Conservation (phyloP, 2,797 vertebrate species). For the Ptychadena robeensis region DNA sequence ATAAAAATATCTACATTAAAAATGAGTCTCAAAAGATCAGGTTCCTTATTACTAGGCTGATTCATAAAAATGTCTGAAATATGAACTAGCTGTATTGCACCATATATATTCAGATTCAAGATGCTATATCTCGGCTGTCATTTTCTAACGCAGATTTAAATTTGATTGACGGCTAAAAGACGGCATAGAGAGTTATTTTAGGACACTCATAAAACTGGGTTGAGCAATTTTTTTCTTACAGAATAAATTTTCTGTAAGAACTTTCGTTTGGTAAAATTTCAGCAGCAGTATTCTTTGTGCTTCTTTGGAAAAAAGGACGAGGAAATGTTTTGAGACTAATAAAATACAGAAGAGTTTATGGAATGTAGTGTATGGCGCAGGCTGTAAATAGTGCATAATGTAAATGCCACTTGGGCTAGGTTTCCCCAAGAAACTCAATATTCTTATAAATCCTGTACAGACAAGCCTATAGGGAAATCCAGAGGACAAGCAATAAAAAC, state of each 20-base stretch:
- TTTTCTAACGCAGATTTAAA: background rate
- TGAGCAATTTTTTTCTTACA: background rate
- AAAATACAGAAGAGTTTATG: too few species aligned
- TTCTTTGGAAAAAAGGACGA: too few species aligned
- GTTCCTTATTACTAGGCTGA: conserved; percentile 6
- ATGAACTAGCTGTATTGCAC: background rate
- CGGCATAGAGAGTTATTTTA: background rate
- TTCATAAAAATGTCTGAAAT: background rate
- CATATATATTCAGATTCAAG: background rate
- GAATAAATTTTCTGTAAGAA: background rate
- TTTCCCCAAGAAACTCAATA: too few species aligned
- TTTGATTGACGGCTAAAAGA: background rate
- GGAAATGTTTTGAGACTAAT: too few species aligned
- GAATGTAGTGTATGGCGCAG: too few species aligned
- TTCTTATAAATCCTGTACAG: too few species aligned
- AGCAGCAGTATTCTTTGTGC: too few species aligned
- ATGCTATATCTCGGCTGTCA: background rate
- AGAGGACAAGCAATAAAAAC: too few species aligned
- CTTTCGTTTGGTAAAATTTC: too few species aligned
- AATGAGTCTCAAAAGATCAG: conserved; percentile 21
- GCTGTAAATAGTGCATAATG: too few species aligned
- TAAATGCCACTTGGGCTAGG: too few species aligned
- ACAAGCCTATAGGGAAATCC: too few species aligned
- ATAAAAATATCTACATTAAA: conserved; percentile 25
- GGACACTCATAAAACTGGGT: background rate